Evolutionary conservation across 2,888 invertebrate species (phyloP).

Genomic region (Drosophila kuntzei): DNA sequence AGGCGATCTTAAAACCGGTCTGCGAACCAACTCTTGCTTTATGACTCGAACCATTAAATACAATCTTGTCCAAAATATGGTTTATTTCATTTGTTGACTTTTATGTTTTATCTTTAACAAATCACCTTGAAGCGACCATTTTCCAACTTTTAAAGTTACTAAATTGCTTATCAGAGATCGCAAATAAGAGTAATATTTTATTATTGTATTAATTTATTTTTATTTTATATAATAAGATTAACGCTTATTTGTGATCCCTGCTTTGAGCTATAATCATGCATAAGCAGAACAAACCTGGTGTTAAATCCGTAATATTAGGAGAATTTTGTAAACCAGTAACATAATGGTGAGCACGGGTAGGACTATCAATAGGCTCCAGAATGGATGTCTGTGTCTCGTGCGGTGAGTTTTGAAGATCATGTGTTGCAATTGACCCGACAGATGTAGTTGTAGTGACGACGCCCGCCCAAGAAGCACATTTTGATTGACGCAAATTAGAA

Average conservation of each 20-base stretch:
- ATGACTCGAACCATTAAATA: too few relatives aligned
- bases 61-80: background rate
- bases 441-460: conserved; percentile 82
- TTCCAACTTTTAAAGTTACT: too few relatives aligned
- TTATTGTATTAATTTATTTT: too few relatives aligned
- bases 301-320: conserved; percentile 86
- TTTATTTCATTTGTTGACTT: background rate
- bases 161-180: too few relatives aligned
- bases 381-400: conserved; percentile 13
- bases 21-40: too few relatives aligned
- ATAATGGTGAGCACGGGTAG: conserved; percentile 65
- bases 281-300: conserved; percentile 86
- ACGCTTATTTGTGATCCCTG: too few relatives aligned
- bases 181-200: too few relatives aligned
- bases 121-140: background rate
- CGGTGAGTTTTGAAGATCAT: conserved; percentile 23
- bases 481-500: conserved; percentile 88
- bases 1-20: too few relatives aligned
- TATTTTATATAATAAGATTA: too few relatives aligned
- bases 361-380: conserved; percentile 28
- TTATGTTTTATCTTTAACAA: background rate
- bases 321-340: conserved; percentile 76
- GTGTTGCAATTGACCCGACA: conserved; percentile 10
- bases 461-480: conserved; percentile 90
- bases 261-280: too few relatives aligned